These are phyloP conservation scores for Paramisgurnus dabryanus DNA, from an alignment of 2,113 vertebrate species.

Conservation along the genomic window DNA sequence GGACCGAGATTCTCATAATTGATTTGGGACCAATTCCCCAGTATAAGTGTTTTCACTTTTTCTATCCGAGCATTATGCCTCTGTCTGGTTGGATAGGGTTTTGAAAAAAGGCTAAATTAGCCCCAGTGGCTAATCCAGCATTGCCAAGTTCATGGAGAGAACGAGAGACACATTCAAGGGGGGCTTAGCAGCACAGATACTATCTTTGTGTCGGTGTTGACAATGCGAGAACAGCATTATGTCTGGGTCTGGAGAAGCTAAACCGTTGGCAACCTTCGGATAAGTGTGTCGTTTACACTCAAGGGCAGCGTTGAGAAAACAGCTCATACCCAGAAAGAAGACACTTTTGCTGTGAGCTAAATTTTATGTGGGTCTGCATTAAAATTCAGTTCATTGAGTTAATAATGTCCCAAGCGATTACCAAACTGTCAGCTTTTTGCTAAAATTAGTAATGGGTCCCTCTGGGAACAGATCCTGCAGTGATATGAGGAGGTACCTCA, in stretches of 20 bases:
- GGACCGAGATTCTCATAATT: slow-evolving; percentile 55
- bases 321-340: slow-evolving; percentile 19
- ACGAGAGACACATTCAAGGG: slow-evolving; percentile 27
- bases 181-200: slow-evolving; percentile 16
- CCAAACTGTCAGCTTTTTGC: slow-evolving; percentile 41
- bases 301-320: slow-evolving; percentile 33
- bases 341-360: slow-evolving; percentile 7
- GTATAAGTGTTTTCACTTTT: slow-evolving; percentile 51
- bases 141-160: slow-evolving; percentile 16
- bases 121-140: slow-evolving; percentile 40
- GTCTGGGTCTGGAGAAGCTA: slow-evolving; percentile 16
- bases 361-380: slow-evolving; percentile 28
- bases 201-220: slow-evolving; percentile 34
- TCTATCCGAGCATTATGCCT: slow-evolving; percentile 24
- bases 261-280: slow-evolving; percentile 38
- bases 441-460: slow-evolving; percentile 37
- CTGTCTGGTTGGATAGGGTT: slow-evolving; percentile 31
- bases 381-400: slow-evolving; percentile 37
- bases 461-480: slow-evolving; percentile 22
- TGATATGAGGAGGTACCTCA: slow-evolving; percentile 3
- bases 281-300: slow-evolving; percentile 44
- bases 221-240: slow-evolving; percentile 10
- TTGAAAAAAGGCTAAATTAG: slow-evolving; percentile 48
- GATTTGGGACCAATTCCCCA: slow-evolving; percentile 58
- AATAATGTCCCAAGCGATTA: slow-evolving; percentile 39